These are phyloP conservation scores for Amiota communis DNA, from an alignment of 2,888 invertebrate species.

Conservation along the genomic window DNA sequence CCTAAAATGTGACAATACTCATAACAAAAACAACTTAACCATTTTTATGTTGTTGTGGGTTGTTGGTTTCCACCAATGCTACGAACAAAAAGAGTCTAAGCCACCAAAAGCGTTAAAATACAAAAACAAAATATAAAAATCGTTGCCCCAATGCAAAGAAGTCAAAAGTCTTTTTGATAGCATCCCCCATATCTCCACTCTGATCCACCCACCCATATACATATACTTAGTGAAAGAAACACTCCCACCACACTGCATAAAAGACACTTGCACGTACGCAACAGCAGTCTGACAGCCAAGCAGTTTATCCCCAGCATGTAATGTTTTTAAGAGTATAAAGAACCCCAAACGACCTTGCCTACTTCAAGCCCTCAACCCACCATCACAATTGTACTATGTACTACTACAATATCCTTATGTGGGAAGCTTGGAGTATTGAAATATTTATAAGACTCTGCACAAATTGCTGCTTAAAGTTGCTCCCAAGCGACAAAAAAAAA, in stretches of 20 bases:
- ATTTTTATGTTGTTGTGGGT: constrained; percentile 20
- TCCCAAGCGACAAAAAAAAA: constrained; percentile 47
- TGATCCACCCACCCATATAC: no score
- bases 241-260: not conserved
- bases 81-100: constrained; percentile 16
- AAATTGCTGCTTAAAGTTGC: constrained; percentile 66
- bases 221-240: no score
- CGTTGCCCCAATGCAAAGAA: no score
- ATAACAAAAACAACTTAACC: constrained; percentile 4
- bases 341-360: constrained; percentile 42
- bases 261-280: constrained; percentile 56
- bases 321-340: constrained; percentile 40
- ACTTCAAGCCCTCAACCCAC: not conserved
- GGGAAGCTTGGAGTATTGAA: not conserved
- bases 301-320: constrained; percentile 45
- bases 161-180: no score
- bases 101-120: constrained; percentile 42
- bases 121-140: constrained; percentile 37
- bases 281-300: no score
- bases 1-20: constrained; percentile 29
- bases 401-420: no score
- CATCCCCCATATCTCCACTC: no score
- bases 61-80: not conserved
- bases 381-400: not conserved
- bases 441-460: constrained; percentile 40